A percentile compares a stretch with the other conserved stretches of the same genome.
These are phyloP conservation scores for Porites australiensis DNA, from an alignment of 64 coral and sea anemone genomes.

Conservation along the genomic window DNA sequence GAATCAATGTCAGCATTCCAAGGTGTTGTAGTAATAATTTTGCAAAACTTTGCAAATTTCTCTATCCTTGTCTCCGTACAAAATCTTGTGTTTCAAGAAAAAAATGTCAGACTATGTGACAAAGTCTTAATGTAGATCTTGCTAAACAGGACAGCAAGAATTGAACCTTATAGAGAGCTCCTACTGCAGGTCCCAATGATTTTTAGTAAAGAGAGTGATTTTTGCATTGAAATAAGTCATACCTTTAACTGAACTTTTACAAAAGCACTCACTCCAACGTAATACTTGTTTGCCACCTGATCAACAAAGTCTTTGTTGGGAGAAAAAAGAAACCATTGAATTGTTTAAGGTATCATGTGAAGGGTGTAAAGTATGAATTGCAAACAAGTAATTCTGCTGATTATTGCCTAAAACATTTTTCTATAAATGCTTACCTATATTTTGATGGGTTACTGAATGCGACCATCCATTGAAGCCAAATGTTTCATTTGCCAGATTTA, in stretches of 20 bases:
- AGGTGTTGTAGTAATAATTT: too few relatives aligned
- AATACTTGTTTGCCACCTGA: conserved; percentile 88
- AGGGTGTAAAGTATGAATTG: too few relatives aligned
- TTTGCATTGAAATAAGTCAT: neutral
- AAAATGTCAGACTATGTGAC: too few relatives aligned
- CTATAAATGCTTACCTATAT: conserved; percentile 73
- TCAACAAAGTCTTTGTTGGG: conserved; percentile 85
- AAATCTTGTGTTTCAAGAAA: too few relatives aligned
- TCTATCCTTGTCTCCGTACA: too few relatives aligned
- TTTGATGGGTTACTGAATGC: conserved; percentile 95
- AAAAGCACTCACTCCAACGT: conserved; percentile 97
- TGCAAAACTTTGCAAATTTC: too few relatives aligned
- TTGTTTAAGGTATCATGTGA: neutral
- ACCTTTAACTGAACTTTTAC: conserved; percentile 95
- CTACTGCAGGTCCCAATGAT: too few relatives aligned
- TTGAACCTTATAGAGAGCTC: too few relatives aligned
- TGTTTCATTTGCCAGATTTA: conserved; percentile 92
- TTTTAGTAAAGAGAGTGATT: too few relatives aligned
- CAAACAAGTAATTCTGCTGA: neutral
- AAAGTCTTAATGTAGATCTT: too few relatives aligned
- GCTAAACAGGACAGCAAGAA: too few relatives aligned
- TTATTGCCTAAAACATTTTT: neutral
- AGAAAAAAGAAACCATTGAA: neutral
- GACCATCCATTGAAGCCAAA: conserved; percentile 98
- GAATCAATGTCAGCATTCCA: too few relatives aligned